Conservation (phyloP, 2,888 invertebrate genomes). For the Hemithea aestivaria region DNA sequence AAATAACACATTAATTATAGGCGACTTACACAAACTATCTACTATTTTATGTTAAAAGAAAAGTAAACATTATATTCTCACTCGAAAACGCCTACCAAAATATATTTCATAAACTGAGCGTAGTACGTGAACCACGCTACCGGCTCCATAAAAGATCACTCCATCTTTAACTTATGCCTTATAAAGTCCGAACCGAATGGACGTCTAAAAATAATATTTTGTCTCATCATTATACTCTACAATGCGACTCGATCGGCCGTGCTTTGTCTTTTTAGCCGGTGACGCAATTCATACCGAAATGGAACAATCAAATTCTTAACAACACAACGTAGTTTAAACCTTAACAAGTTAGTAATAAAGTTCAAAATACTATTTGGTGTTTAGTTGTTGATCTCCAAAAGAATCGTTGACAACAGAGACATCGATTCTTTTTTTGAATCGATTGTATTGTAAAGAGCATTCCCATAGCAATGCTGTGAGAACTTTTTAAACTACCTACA, state of each 20-base stretch:
- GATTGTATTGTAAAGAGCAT: slow-evolving; percentile 77
- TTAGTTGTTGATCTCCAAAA: slow-evolving; percentile 59
- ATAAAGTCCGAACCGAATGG: slow-evolving; percentile 46
- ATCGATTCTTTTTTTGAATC: slow-evolving; percentile 75
- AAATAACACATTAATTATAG: too few species aligned
- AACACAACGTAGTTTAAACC: slow-evolving; percentile 31
- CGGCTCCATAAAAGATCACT: slow-evolving; percentile 61
- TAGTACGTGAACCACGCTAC: too few species aligned
- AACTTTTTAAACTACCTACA: slow-evolving; percentile 56
- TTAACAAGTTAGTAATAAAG: slow-evolving; percentile 29
- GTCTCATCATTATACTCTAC: slow-evolving; percentile 68
- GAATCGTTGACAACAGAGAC: slow-evolving; percentile 79
- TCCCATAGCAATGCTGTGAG: slow-evolving; percentile 72
- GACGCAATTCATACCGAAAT: slow-evolving; percentile 73
- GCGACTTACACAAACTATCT: too few species aligned
- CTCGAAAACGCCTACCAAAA: too few species aligned
- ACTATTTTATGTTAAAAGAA: too few species aligned
- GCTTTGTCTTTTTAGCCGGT: slow-evolving; percentile 77
- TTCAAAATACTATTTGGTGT: slow-evolving; percentile 25
- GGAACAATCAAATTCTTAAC: slow-evolving; percentile 57
- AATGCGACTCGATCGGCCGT: slow-evolving; percentile 62
- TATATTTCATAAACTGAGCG: too few species aligned
- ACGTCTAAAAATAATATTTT: slow-evolving; percentile 73
- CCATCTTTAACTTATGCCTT: slow-evolving; percentile 49
- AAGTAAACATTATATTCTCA: too few species aligned